These are phyloP conservation scores for Sinosuthora webbiana DNA, from an alignment of 2,113 vertebrate species.

Conservation along the genomic window DNA sequence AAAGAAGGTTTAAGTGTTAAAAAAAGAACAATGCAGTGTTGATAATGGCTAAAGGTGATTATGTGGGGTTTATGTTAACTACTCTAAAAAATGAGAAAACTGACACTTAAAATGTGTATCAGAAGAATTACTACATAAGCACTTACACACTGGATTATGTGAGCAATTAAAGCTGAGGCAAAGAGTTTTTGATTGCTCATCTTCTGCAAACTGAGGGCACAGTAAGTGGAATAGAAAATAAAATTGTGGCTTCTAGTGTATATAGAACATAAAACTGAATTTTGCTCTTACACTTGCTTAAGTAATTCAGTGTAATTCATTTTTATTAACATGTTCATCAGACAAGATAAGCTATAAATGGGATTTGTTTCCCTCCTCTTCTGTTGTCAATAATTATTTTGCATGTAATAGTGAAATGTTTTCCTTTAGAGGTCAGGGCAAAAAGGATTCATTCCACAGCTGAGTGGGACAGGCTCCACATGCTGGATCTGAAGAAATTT, in stretches of 20 bases:
- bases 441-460: not conserved
- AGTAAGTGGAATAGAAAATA: constrained; percentile 43
- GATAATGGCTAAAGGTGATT: constrained; percentile 14
- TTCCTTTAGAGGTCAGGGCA: not conserved
- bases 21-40: constrained; percentile 12
- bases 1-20: not conserved
- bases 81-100: constrained; percentile 40
- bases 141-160: not conserved
- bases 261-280: constrained; percentile 39
- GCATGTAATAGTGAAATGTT: not conserved
- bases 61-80: constrained; percentile 40
- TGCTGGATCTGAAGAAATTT: not conserved
- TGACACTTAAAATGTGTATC: constrained; percentile 18
- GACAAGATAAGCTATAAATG: not conserved
- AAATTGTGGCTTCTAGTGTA: constrained; percentile 28
- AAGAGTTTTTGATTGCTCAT: constrained; percentile 64
- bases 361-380: not conserved
- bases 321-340: constrained; percentile 27
- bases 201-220: constrained; percentile 54
- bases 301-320: constrained; percentile 39
- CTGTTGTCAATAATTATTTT: not conserved
- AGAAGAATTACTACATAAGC: constrained; percentile 53
- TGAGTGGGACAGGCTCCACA: not conserved
- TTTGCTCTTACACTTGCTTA: constrained; percentile 47
- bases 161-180: constrained; percentile 56